Conservation (phyloP, 2,797 vertebrate genomes). For the Clarias platycephalus region DNA sequence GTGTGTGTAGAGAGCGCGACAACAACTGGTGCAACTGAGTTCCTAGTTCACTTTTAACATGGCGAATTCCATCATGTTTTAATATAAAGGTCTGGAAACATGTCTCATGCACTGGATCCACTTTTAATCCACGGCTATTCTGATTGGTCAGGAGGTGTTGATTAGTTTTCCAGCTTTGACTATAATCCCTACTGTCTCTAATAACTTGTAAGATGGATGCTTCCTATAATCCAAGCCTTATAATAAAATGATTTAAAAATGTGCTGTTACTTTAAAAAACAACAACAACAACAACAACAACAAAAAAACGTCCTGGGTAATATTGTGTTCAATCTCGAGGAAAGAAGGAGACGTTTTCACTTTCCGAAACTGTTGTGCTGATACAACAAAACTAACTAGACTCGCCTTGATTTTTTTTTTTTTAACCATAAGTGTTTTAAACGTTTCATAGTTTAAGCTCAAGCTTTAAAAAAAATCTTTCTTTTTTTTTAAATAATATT, state of each 20-base stretch:
- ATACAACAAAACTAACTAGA: not conserved
- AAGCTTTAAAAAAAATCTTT: not conserved
- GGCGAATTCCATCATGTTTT: constrained; percentile 23
- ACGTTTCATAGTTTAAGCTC: not conserved
- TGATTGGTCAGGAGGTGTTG: not conserved
- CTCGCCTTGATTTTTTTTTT: not conserved
- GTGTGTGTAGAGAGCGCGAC: constrained; percentile 39
- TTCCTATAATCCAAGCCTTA: not conserved
- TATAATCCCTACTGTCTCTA: not conserved
- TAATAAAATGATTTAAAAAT: not conserved
- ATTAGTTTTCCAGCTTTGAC: not conserved
- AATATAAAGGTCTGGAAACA: not conserved
- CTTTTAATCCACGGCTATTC: not conserved
- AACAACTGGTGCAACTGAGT: constrained; percentile 3
- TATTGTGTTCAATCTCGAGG: not conserved
- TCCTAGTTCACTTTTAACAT: constrained; percentile 27
- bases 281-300: not conserved
- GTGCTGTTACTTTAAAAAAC: not conserved
- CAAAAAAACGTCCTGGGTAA: not conserved
- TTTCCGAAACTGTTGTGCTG: not conserved
- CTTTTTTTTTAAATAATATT: not conserved
- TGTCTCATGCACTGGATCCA: not conserved
- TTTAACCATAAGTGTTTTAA: not conserved
- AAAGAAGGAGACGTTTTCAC: not conserved
- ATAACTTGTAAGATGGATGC: not conserved